Evolutionary conservation across 2,888 invertebrate species (phyloP).

Genomic region (Troides oblongomaculatus): DNA sequence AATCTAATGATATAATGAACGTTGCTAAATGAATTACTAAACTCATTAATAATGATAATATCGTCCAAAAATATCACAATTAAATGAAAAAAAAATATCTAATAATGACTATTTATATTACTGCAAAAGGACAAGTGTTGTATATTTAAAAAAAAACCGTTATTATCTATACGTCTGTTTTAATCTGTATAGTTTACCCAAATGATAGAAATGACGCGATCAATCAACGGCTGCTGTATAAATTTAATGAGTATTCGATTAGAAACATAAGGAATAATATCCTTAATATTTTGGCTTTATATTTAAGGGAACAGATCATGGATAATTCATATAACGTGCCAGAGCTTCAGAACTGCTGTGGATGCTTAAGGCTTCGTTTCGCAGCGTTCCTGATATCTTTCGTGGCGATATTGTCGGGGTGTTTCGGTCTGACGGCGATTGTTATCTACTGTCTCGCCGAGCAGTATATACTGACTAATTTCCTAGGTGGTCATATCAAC

Average conservation of each 20-base stretch:
- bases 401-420: slow-evolving; percentile 44
- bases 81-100: no score
- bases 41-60: background rate
- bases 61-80: background rate
- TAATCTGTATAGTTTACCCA: no score
- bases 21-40: background rate
- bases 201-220: no score
- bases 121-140: no score
- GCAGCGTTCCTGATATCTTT: slow-evolving; percentile 48
- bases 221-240: no score
- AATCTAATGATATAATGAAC: background rate
- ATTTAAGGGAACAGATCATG: background rate
- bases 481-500: slow-evolving; percentile 33
- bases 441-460: slow-evolving; percentile 48
- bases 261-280: no score
- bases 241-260: no score
- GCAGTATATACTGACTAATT: slow-evolving; percentile 35
- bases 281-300: no score
- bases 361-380: slow-evolving; percentile 23
- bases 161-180: no score
- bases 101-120: no score
- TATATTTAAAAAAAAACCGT: no score
- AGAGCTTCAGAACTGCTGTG: slow-evolving; percentile 38
- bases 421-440: slow-evolving; percentile 41
- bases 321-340: slow-evolving; percentile 3